These are phyloP conservation scores for Scarus forsteni DNA, from an alignment of 2,797 vertebrate species.

Conservation along the genomic window DNA sequence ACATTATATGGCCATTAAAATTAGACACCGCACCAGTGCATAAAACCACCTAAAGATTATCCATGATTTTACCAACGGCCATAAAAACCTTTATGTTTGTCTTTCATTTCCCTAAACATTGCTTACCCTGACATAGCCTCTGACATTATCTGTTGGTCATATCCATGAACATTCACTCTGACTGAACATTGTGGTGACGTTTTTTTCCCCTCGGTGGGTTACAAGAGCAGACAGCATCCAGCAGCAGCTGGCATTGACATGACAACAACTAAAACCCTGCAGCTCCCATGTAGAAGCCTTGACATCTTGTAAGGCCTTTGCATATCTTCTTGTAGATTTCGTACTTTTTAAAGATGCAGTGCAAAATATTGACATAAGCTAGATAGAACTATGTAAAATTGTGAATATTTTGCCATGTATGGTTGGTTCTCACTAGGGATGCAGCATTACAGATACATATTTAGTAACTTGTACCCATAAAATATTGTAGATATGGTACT, in stretches of 20 bases:
- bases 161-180: constrained; percentile 34
- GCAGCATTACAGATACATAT: too few species aligned
- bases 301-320: constrained; percentile 23
- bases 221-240: constrained; percentile 37
- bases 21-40: constrained; percentile 4
- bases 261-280: constrained; percentile 34
- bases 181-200: constrained; percentile 48
- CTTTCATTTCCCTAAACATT: neutral
- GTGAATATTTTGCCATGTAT: neutral
- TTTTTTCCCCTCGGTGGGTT: constrained; percentile 14
- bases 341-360: neutral
- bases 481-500: too few species aligned
- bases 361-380: constrained; percentile 3
- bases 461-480: too few species aligned
- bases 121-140: constrained; percentile 25
- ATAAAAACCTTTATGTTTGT: constrained; percentile 12
- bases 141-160: constrained; percentile 36
- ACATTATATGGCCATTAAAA: constrained; percentile 40
- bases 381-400: constrained; percentile 5
- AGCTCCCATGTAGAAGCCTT: constrained; percentile 28
- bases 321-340: constrained; percentile 9
- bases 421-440: neutral
- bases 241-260: constrained; percentile 27
- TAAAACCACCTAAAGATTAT: constrained; percentile 18
- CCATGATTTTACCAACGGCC: constrained; percentile 10